These are phyloP conservation scores for Carassius auratus DNA, from an alignment of 2,113 vertebrate species.

Conservation along the genomic window DNA sequence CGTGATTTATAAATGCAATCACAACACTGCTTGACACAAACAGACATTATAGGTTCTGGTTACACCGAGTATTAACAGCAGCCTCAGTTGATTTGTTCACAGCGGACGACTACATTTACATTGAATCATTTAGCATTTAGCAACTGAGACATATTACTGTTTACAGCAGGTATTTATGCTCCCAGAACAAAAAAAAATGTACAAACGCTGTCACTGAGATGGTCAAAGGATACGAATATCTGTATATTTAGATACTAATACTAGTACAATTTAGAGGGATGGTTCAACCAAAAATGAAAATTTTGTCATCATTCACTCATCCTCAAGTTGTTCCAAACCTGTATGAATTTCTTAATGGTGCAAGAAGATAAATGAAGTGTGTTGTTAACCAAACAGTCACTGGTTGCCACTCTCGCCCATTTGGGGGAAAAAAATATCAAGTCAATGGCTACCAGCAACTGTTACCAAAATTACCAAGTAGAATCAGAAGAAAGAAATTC, in stretches of 20 bases:
- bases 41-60: constrained; percentile 59
- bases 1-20: constrained; percentile 67
- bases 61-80: not conserved
- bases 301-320: no score
- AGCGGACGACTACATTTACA: not conserved
- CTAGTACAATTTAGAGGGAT: no score
- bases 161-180: not conserved
- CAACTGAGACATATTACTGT: not conserved
- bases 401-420: not conserved
- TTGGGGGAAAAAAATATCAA: no score
- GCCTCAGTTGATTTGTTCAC: not conserved
- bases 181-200: not conserved
- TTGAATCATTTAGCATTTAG: no score
- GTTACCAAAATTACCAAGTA: not conserved
- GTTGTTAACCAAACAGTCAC: not conserved
- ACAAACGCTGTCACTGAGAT: not conserved
- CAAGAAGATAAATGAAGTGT: not conserved
- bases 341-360: no score
- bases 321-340: no score
- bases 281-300: no score
- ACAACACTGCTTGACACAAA: constrained; percentile 71
- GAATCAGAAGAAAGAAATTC: not conserved
- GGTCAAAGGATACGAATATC: no score
- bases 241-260: no score
- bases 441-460: no score